A percentile compares a stretch with the other conserved stretches of the same genome.
These are phyloP conservation scores for Montipora capitata DNA, from an alignment of 92 coral and sea anemone genomes.

Conservation along the genomic window DNA sequence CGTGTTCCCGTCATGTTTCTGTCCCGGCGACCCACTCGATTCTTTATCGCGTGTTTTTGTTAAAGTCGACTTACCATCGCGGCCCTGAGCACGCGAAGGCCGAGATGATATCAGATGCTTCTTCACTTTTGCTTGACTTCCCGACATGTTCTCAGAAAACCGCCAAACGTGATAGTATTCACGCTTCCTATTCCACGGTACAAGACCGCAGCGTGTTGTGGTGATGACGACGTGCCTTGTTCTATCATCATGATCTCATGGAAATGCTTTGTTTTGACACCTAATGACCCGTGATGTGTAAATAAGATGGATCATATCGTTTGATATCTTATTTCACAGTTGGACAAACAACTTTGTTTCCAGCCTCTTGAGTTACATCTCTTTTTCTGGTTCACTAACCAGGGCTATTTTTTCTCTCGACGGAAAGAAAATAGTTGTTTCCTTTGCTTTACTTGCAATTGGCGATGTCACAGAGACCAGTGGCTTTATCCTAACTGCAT, in stretches of 20 bases:
- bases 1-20: not conserved
- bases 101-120: not conserved
- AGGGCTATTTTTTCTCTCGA: not conserved
- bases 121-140: conserved; percentile 8
- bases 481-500: not conserved
- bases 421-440: conserved; percentile 21
- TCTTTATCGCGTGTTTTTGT: conserved; percentile 2
- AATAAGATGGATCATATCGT: conserved; percentile 22
- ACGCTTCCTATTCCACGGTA: conserved; percentile 7
- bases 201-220: conserved; percentile 10
- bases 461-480: conserved; percentile 36
- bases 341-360: conserved; percentile 1
- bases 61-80: not conserved
- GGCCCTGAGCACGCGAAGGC: not conserved
- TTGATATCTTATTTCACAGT: conserved; percentile 31
- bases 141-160: conserved; percentile 25
- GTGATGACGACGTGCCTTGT: conserved; percentile 52
- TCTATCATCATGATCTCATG: conserved; percentile 1
- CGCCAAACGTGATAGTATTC: conserved; percentile 19
- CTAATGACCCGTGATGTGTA: conserved; percentile 19
- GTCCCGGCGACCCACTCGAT: not conserved
- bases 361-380: not conserved
- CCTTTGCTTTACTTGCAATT: conserved; percentile 21
- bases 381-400: not conserved
- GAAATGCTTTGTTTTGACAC: conserved; percentile 29